A percentile compares a stretch with the other conserved stretches of the same genome.
Evolutionary conservation across 2,797 vertebrate genomes (phyloP).

Genomic region (Bryconaethiops microstoma): DNA sequence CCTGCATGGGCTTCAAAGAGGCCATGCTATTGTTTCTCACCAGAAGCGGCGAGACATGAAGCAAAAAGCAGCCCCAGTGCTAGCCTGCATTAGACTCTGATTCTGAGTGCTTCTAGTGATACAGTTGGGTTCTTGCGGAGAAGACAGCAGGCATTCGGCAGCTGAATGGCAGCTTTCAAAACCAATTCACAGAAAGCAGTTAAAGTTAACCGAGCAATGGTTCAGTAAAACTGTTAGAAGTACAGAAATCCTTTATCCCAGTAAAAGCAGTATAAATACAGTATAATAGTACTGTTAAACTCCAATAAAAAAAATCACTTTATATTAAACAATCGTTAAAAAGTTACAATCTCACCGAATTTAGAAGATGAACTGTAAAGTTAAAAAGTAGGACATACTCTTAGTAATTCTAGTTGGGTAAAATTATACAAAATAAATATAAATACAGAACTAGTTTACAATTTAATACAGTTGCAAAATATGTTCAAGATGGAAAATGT

Average conservation of each 20-base stretch:
- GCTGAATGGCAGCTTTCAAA: neutral
- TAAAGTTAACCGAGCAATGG: neutral
- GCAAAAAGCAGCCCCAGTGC: neutral
- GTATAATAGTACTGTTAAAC: neutral
- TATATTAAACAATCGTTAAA: neutral
- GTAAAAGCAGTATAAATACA: neutral
- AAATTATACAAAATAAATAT: too few relatives aligned
- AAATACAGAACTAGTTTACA: too few relatives aligned
- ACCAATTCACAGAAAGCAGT: neutral
- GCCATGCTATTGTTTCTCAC: constrained; percentile 7
- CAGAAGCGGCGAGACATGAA: neutral
- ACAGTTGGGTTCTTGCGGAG: neutral
- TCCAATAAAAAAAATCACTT: too few relatives aligned
- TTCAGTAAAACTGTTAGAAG: neutral
- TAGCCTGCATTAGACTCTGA: neutral
- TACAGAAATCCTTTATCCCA: neutral
- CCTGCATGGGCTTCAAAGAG: constrained; percentile 37
- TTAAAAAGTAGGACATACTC: too few relatives aligned
- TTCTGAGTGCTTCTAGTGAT: neutral
- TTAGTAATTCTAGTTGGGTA: too few relatives aligned
- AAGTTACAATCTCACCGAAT: neutral
- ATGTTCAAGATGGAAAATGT: too few relatives aligned
- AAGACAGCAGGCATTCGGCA: neutral
- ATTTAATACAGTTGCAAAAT: too few relatives aligned
- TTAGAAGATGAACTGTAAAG: too few relatives aligned